A percentile compares a stretch with the other conserved stretches of the same genome.
Conservation (phyloP, 2,113 vertebrate species). For the Myotis lucifugus region DNA sequence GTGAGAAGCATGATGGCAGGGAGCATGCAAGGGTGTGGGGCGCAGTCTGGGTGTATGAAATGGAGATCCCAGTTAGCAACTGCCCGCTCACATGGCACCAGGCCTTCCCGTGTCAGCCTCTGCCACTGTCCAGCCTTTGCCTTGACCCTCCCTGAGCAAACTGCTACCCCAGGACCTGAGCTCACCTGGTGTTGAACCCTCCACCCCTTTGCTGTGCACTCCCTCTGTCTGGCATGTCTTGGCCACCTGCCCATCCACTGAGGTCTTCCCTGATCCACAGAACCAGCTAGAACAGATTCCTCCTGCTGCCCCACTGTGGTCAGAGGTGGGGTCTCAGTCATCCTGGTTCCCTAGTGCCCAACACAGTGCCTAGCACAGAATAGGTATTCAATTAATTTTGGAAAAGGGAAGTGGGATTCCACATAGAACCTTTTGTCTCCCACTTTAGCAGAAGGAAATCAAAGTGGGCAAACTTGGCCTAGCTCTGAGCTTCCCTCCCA, state of each 20-base stretch:
- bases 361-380: neutral
- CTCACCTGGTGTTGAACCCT: neutral
- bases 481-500: neutral
- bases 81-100: neutral
- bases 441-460: neutral
- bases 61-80: constrained; percentile 17
- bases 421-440: neutral
- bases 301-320: constrained; percentile 45
- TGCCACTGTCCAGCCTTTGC: neutral
- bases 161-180: neutral
- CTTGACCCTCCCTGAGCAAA: neutral
- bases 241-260: constrained; percentile 37
- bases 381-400: neutral
- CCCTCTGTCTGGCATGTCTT: constrained; percentile 13
- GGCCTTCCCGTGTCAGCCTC: neutral
- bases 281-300: constrained; percentile 60
- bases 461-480: neutral
- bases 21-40: constrained; percentile 32
- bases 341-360: constrained; percentile 47
- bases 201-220: neutral
- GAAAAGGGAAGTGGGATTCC: neutral
- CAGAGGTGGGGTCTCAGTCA: constrained; percentile 40
- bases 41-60: neutral
- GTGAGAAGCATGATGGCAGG: constrained; percentile 8
- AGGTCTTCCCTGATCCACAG: constrained; percentile 52